Evolutionary conservation across 2,888 invertebrate species (phyloP).

Genomic region (Amphipyra berbera): DNA sequence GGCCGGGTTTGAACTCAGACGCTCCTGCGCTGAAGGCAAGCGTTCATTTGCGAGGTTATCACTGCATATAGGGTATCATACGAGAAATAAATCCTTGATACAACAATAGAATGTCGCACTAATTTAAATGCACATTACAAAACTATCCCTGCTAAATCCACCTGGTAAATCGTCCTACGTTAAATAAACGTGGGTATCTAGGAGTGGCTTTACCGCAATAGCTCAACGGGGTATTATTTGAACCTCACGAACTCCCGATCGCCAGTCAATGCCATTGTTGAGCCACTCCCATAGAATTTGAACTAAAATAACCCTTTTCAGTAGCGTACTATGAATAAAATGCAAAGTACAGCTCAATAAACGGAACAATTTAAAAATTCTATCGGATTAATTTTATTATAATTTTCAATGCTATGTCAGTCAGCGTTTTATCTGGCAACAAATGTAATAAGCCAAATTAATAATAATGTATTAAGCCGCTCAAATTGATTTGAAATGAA

Average conservation of each 20-base stretch:
- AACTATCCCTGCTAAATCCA: not conserved
- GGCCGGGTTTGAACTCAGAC: too few relatives aligned
- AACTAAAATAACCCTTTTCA: constrained; percentile 35
- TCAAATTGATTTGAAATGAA: too few relatives aligned
- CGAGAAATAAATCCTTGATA: too few relatives aligned
- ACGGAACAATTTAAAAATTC: too few relatives aligned
- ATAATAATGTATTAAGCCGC: too few relatives aligned
- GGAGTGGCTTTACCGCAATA: constrained; percentile 7
- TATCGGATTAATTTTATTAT: too few relatives aligned
- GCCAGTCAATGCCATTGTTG: constrained; percentile 22
- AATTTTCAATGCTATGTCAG: too few relatives aligned
- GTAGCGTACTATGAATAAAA: constrained; percentile 7
- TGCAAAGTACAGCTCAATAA: constrained; percentile 2
- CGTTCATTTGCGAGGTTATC: too few relatives aligned
- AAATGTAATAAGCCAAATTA: too few relatives aligned
- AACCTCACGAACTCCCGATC: constrained; percentile 22
- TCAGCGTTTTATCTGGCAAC: too few relatives aligned
- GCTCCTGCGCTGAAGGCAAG: too few relatives aligned
- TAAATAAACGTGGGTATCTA: constrained; percentile 2
- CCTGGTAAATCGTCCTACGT: not conserved
- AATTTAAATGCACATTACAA: not conserved
- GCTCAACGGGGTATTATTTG: constrained; percentile 14
- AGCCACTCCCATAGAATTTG: constrained; percentile 22
- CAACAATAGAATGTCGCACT: not conserved
- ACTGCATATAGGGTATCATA: too few relatives aligned